Conservation (phyloP, 2,888 invertebrate genomes). For the Emmelina monodactyla region DNA sequence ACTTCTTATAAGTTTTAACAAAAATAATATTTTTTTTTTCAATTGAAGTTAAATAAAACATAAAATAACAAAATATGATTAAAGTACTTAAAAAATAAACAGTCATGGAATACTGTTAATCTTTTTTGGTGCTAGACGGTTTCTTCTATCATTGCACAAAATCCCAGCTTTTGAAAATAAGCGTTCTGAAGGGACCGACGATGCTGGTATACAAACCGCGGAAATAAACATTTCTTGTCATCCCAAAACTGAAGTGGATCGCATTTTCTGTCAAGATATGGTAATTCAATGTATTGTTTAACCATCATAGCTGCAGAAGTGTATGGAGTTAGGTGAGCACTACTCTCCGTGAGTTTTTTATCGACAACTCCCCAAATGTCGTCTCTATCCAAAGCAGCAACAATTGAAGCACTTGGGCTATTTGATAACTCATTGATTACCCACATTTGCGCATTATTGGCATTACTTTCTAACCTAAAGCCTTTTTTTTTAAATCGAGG, state of each 20-base stretch:
- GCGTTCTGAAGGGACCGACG: slow-evolving; percentile 16
- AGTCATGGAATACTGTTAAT: slow-evolving; percentile 11
- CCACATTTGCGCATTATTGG: slow-evolving; percentile 16
- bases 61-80: slow-evolving; percentile 5
- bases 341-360: slow-evolving; percentile 12
- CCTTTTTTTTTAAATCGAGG: slow-evolving; percentile 18
- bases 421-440: slow-evolving; percentile 14
- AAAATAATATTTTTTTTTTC: slow-evolving; percentile 6
- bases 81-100: slow-evolving; percentile 5
- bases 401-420: slow-evolving; percentile 11
- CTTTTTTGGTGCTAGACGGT: slow-evolving; percentile 12
- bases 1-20: slow-evolving; percentile 7
- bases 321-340: slow-evolving; percentile 9
- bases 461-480: slow-evolving; percentile 16
- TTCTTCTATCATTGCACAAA: slow-evolving; percentile 15
- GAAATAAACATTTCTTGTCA: slow-evolving; percentile 9
- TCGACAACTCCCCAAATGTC: slow-evolving; percentile 13
- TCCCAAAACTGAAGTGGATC: slow-evolving; percentile 13
- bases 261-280: slow-evolving; percentile 13
- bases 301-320: slow-evolving; percentile 14
- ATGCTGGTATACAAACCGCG: slow-evolving; percentile 13
- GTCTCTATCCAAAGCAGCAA: slow-evolving; percentile 4
- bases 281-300: slow-evolving; percentile 17
- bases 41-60: slow-evolving; percentile 7
- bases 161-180: slow-evolving; percentile 17